Evolutionary conservation across 37 sponge, comb jelly and placozoan species (phyloP).

Genomic region (Ephydatia muelleri): DNA sequence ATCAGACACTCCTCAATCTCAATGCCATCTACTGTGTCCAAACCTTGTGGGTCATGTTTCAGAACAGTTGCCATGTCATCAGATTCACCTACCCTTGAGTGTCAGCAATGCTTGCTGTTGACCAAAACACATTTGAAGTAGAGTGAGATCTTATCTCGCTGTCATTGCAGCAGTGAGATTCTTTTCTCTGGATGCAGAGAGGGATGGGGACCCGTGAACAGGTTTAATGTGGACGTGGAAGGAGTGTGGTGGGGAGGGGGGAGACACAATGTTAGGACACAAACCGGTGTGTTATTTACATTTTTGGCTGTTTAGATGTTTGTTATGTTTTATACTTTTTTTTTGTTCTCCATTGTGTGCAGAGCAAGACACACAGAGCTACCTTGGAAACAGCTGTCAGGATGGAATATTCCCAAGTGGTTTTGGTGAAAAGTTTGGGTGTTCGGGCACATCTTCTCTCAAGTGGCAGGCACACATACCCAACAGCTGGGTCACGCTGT

Average conservation of each 20-base stretch:
- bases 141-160: not conserved
- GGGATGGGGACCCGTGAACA: too few relatives aligned
- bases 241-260: not conserved
- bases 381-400: not conserved
- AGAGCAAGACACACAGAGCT: not conserved
- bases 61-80: not conserved
- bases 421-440: not conserved
- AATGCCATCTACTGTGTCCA: too few relatives aligned
- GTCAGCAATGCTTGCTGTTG: not conserved
- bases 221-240: too few relatives aligned
- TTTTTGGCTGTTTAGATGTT: too few relatives aligned
- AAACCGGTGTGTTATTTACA: not conserved
- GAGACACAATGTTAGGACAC: not conserved
- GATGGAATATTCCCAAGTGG: not conserved
- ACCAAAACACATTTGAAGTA: not conserved
- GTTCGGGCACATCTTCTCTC: slow-evolving; percentile 12
- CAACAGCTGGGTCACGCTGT: slow-evolving; percentile 48
- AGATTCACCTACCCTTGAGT: not conserved
- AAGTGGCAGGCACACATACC: slow-evolving; percentile 75
- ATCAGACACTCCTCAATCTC: too few relatives aligned
- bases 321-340: not conserved
- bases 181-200: too few relatives aligned
- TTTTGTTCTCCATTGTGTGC: not conserved
- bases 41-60: not conserved
- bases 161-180: not conserved